These are phyloP conservation scores for Drosophila peninsularis DNA, from an alignment of 2,888 invertebrate genomes.

Conservation along the genomic window DNA sequence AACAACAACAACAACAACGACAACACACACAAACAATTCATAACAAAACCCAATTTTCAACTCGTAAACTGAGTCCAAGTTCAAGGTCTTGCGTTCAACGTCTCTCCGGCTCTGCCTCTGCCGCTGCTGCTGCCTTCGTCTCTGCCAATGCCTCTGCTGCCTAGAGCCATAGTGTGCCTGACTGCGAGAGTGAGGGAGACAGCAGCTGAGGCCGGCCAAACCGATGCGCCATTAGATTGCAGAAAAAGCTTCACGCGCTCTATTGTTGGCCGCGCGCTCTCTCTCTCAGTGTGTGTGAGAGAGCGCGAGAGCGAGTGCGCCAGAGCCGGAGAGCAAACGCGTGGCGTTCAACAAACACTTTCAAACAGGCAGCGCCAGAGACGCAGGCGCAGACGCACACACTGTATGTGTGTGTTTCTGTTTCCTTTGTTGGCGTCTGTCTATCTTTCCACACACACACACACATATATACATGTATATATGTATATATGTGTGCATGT, in stretches of 20 bases:
- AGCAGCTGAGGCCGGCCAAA: constrained; percentile 13
- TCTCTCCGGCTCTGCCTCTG: constrained; percentile 41
- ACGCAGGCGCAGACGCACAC: constrained; percentile 43
- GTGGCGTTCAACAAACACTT: constrained; percentile 59
- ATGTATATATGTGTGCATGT: neutral
- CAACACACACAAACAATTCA: constrained; percentile 55
- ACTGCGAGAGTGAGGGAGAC: constrained; percentile 13
- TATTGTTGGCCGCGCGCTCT: constrained; percentile 6
- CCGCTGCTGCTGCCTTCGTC: constrained; percentile 1
- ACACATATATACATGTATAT: neutral
- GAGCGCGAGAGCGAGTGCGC: constrained; percentile 7
- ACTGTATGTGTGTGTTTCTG: constrained; percentile 8
- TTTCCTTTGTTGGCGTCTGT: constrained; percentile 40
- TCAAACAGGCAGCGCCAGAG: constrained; percentile 62
- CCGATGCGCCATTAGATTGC: constrained; percentile 55
- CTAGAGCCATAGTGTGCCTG: constrained; percentile 47
- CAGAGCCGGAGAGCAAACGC: constrained; percentile 22
- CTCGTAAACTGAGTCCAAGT: constrained; percentile 81
- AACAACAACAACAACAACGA: too few species aligned
- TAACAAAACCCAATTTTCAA: constrained; percentile 74
- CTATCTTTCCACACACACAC: constrained; percentile 20
- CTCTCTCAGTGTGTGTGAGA: neutral
- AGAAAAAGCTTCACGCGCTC: constrained; percentile 49
- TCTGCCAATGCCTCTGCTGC: neutral
- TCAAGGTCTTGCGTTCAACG: constrained; percentile 81